These are phyloP conservation scores for Marronus borbonicus DNA, from an alignment of 2,888 invertebrate species.

Conservation along the genomic window DNA sequence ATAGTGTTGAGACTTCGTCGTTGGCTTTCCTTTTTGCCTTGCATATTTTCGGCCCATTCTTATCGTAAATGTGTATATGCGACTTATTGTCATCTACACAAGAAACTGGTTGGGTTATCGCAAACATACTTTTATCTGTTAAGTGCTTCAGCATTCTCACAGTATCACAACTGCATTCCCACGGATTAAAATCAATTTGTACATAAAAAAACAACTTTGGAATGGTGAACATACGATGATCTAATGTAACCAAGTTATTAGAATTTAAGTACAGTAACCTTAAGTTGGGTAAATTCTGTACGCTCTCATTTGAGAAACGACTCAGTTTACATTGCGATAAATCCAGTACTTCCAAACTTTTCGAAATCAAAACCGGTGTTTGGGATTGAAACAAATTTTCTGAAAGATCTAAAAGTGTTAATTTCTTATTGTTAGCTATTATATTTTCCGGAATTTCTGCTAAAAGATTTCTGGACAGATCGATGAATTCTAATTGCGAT, in stretches of 20 bases:
- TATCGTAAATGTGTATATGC: constrained; percentile 57
- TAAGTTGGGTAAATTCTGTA: constrained; percentile 63
- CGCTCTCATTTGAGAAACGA: constrained; percentile 58
- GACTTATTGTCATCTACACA: constrained; percentile 40
- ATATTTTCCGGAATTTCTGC: constrained; percentile 61
- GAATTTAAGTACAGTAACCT: constrained; percentile 62
- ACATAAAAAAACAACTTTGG: constrained; percentile 57
- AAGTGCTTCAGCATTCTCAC: constrained; percentile 62
- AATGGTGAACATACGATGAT: constrained; percentile 60
- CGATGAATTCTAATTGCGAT: constrained; percentile 64
- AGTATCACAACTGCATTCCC: constrained; percentile 64
- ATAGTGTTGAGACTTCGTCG: constrained; percentile 14
- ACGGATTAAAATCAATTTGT: constrained; percentile 62
- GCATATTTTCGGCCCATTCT: constrained; percentile 50
- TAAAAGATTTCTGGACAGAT: constrained; percentile 64
- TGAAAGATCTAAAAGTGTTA: constrained; percentile 64
- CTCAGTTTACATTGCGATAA: constrained; percentile 64
- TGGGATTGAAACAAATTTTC: constrained; percentile 63
- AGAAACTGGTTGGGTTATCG: constrained; percentile 53
- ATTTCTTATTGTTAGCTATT: constrained; percentile 61
- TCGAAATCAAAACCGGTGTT: constrained; percentile 63
- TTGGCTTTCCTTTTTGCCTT: constrained; percentile 17
- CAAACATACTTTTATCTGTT: constrained; percentile 59
- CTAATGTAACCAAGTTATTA: constrained; percentile 64
- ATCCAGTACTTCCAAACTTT: constrained; percentile 63